phyloP scores from a whole-genome alignment of 1,140 invertebrate species.

The Drosophila kepulauana region DNA sequence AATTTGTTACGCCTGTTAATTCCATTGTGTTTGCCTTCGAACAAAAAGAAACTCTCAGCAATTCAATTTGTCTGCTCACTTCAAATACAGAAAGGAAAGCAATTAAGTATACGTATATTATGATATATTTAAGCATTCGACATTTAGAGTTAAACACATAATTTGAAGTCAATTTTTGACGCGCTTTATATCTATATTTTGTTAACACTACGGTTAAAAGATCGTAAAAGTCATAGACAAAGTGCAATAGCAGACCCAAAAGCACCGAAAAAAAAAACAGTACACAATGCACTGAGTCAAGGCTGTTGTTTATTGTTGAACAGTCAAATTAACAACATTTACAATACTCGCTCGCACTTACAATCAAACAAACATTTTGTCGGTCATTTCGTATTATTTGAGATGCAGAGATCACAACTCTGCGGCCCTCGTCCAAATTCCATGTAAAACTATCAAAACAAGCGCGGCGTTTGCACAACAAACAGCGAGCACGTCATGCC shows the following conservation, averaged over 20 bases:
- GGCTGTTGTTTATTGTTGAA: constrained; percentile 38
- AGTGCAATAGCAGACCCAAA: constrained; percentile 31
- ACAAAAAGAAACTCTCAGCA: constrained; percentile 17
- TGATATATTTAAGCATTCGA: constrained; percentile 41
- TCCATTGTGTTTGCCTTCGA: constrained; percentile 34
- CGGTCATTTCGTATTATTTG: constrained; percentile 38
- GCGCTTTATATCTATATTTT: not conserved
- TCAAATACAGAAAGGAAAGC: constrained; percentile 7
- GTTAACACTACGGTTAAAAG: too few species aligned
- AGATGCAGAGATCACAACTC: constrained; percentile 50
- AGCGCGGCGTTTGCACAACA: constrained; percentile 4
- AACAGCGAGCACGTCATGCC: constrained; percentile 17
- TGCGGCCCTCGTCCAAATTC: constrained; percentile 44
- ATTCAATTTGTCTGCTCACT: constrained; percentile 31
- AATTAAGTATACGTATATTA: constrained; percentile 49
- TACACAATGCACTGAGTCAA: constrained; percentile 26
- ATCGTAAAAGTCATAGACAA: constrained; percentile 43
- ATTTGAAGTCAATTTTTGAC: constrained; percentile 58
- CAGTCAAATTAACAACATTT: constrained; percentile 63
- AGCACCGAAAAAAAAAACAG: not conserved
- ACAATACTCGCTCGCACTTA: constrained; percentile 7
- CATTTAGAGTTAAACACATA: constrained; percentile 60
- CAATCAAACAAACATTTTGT: constrained; percentile 36
- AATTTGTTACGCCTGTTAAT: constrained; percentile 65
- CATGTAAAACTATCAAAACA: constrained; percentile 35